Evolutionary conservation across 35 echinoderm and acorn worm genomes (phyloP), one percentile per base, ranked within the genome.

Genomic region (Lytechinus variegatus): DNA sequence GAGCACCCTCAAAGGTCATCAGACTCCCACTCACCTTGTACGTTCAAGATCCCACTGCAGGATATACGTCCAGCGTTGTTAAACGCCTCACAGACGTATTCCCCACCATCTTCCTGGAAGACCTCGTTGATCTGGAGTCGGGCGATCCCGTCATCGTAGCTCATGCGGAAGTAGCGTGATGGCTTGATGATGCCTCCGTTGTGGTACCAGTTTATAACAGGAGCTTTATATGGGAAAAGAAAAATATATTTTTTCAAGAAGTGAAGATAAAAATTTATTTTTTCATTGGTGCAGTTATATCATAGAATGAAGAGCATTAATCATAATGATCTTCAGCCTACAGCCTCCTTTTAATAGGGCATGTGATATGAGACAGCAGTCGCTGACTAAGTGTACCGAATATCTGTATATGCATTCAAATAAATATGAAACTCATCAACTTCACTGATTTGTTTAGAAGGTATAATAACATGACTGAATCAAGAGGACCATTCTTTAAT

Each of bases 151-250:
- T 97, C 98, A 55, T 97, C 87, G 95, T 96, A 99, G 55, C 94
- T 89, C 98, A 99, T 99, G 58, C 95, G 97, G 94, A 99, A 99
- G 88, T 99, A 99, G 61, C 97, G 97, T 5, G 98, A 99, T 86
- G 98, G 96, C 86, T 99, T 99, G 96, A 99, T 99, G 91, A 99
- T 94, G 14, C 95, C 98, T 27, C 96, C 96, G 54, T 99, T 97
- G 56, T 96, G 96, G 92, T 98, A 99, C 98, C 98, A 99, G 87
- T 95, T 96, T 9, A 99, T 97, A 51, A 95, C 94, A 72, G 98
- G 98, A 87, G 94, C 98, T 99, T 90, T 86, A 51, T 87, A 87
- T 92, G 56, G 56, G 94, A 14, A 89, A 53, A 89, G 28, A 57
- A 28, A 19, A 58, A 79, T 44, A 2, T n/a, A 44, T 44, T 44